phyloP scores from a whole-genome alignment of 64 coral and sea anemone genomes.

The Porites australiensis region DNA sequence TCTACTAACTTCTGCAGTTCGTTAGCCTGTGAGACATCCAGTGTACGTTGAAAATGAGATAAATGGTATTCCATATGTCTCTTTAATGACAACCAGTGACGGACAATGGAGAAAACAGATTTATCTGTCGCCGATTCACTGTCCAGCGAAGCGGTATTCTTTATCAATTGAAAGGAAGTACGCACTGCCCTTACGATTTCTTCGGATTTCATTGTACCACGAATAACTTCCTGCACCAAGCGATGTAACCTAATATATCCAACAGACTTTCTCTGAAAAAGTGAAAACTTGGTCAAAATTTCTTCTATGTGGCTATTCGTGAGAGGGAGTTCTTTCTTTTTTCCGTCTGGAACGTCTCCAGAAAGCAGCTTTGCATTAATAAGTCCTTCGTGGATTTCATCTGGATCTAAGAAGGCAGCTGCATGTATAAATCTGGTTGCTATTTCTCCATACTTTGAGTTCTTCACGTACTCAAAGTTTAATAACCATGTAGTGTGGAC shows the following conservation, averaged over 20 bases:
- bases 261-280: too few relatives aligned
- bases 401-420: not conserved
- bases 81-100: not conserved
- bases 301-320: conserved; percentile 8
- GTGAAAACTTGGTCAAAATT: conserved; percentile 12
- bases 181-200: too few relatives aligned
- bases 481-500: too few relatives aligned
- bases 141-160: not conserved
- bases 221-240: conserved; percentile 22
- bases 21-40: not conserved
- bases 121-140: not conserved
- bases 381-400: conserved; percentile 19
- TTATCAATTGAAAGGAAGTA: too few relatives aligned
- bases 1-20: not conserved
- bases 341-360: too few relatives aligned
- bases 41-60: too few relatives aligned
- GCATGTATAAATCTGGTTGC: not conserved
- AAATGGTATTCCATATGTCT: not conserved
- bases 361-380: conserved; percentile 5
- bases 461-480: conserved; percentile 34
- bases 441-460: not conserved
- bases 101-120: not conserved
- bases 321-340: not conserved
- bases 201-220: not conserved
- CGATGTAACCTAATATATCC: too few relatives aligned